A percentile compares a stretch with the other conserved stretches of the same genome.
phyloP scores from a whole-genome alignment of 2,113 vertebrate genomes.

The Okapia johnstoni region DNA sequence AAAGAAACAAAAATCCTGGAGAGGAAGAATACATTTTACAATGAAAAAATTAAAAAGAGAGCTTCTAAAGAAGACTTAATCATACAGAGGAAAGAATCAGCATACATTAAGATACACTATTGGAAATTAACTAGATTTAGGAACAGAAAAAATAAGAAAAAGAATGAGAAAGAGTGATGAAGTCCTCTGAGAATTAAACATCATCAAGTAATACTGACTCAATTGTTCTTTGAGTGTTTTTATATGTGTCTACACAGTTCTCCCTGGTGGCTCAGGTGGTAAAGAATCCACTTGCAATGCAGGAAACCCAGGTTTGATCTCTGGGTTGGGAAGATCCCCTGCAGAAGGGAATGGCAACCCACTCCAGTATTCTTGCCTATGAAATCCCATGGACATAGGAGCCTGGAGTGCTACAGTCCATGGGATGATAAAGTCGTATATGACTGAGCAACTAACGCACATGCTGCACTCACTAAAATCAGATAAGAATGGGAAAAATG shows the following conservation, averaged over 20 bases:
- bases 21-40: neutral
- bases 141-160: neutral
- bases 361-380: neutral
- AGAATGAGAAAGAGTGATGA: neutral
- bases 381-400: neutral
- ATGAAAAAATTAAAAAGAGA: neutral
- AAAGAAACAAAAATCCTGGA: neutral
- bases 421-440: neutral
- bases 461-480: neutral
- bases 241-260: too few relatives aligned
- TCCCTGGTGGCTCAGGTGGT: neutral
- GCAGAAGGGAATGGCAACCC: neutral
- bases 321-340: neutral
- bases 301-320: neutral
- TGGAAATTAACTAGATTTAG: neutral
- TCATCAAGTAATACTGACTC: neutral
- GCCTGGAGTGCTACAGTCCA: neutral
- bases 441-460: neutral
- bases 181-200: neutral
- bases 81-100: neutral
- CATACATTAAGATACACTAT: neutral
- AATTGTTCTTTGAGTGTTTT: neutral
- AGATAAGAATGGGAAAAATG: neutral
- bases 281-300: neutral
- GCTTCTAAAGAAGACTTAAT: neutral